Percentiles rank a stretch among this genome's conserved stretches.
These are phyloP conservation scores for Hipparchia semele DNA, from an alignment of 2,888 invertebrate genomes.

Conservation along the genomic window DNA sequence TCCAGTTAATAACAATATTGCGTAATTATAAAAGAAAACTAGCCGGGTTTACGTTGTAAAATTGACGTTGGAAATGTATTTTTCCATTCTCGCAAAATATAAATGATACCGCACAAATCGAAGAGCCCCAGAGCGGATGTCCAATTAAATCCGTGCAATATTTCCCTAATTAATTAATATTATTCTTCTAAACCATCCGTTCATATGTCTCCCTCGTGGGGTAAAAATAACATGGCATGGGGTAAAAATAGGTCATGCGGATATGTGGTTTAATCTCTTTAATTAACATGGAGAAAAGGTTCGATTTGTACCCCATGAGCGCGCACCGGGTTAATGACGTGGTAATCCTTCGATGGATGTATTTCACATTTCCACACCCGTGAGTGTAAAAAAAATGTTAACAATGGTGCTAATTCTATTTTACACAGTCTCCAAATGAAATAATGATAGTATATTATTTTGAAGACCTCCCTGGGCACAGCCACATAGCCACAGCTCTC, in stretches of 20 bases:
- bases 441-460: too few relatives aligned
- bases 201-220: slow-evolving; percentile 49
- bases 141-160: slow-evolving; percentile 67
- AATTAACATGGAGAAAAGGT: slow-evolving; percentile 77
- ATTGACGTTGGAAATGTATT: background rate
- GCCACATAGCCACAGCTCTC: too few relatives aligned
- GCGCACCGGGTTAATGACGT: slow-evolving; percentile 66
- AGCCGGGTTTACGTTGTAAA: background rate
- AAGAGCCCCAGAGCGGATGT: slow-evolving; percentile 41
- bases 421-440: too few relatives aligned
- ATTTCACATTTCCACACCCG: slow-evolving; percentile 3
- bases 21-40: background rate
- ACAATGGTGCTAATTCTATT: background rate
- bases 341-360: slow-evolving; percentile 59
- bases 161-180: slow-evolving; percentile 74
- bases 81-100: slow-evolving; percentile 13
- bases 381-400: background rate
- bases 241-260: slow-evolving; percentile 78
- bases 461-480: too few relatives aligned
- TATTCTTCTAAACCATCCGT: slow-evolving; percentile 74
- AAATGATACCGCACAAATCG: slow-evolving; percentile 20
- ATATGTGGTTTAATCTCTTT: slow-evolving; percentile 71
- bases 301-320: slow-evolving; percentile 68
- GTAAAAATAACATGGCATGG: slow-evolving; percentile 59
- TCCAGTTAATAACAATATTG: too few relatives aligned